Percentiles rank a stretch among this genome's conserved stretches.
These are phyloP conservation scores for Diorhabda elongata DNA, from an alignment of 1,140 invertebrate genomes.

Conservation along the genomic window DNA sequence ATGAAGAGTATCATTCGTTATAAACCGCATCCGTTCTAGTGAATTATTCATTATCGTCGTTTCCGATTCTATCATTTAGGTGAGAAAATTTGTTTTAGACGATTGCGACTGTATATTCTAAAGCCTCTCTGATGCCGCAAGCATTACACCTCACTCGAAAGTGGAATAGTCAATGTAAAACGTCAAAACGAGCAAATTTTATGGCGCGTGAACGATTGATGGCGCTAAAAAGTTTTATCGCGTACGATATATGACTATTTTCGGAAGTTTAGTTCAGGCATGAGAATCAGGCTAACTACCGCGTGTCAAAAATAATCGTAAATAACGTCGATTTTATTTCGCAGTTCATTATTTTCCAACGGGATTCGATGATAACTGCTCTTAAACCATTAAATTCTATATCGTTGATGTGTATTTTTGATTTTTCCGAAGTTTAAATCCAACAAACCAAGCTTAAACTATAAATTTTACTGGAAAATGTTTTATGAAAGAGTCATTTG, in stretches of 20 bases:
- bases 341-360: not conserved
- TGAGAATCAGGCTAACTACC: slow-evolving; percentile 1
- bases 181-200: slow-evolving; percentile 2
- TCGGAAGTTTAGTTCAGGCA: slow-evolving; percentile 1
- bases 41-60: not conserved
- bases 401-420: too few species aligned
- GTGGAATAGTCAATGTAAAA: slow-evolving; percentile 2
- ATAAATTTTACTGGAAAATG: too few species aligned
- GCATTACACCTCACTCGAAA: not conserved
- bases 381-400: not conserved
- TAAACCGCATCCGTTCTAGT: too few species aligned
- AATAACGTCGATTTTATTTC: slow-evolving; percentile 1
- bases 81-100: slow-evolving; percentile 1
- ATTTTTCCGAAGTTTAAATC: too few species aligned
- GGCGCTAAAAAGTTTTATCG: not conserved
- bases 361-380: not conserved
- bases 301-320: slow-evolving; percentile 2
- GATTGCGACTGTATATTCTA: not conserved
- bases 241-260: slow-evolving; percentile 1
- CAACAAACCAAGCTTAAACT: too few species aligned
- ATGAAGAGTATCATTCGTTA: too few species aligned
- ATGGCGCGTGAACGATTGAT: not conserved
- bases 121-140: not conserved
- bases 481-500: too few species aligned
- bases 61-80: not conserved